phyloP scores from a whole-genome alignment of 2,888 invertebrate species.

The Aporophyla nigra region DNA sequence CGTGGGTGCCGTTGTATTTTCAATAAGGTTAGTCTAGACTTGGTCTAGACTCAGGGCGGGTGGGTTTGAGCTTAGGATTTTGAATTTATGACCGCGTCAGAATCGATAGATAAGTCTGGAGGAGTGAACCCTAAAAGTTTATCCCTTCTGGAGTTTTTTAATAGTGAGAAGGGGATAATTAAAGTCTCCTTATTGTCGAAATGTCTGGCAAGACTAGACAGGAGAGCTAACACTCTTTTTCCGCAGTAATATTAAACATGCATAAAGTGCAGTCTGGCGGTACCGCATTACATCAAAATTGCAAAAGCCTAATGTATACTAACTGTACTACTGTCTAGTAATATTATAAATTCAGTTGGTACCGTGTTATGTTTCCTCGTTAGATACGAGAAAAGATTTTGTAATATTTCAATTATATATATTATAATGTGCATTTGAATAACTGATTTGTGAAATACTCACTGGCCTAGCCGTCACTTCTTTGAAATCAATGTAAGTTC shows the following conservation, averaged over 20 bases:
- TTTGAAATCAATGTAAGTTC: neutral
- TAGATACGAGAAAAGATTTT: conserved; percentile 21
- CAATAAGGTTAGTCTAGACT: conserved; percentile 85
- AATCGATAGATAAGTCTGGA: conserved; percentile 70
- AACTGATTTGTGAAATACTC: conserved; percentile 8
- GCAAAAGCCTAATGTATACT: conserved; percentile 39
- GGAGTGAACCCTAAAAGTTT: conserved; percentile 37
- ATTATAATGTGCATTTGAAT: neutral
- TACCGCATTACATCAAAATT: conserved; percentile 57
- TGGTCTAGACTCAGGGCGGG: conserved; percentile 82
- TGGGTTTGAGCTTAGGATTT: conserved; percentile 59
- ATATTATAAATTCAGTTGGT: conserved; percentile 30
- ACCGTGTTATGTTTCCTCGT: conserved; percentile 38
- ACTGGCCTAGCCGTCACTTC: neutral
- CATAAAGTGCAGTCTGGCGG: conserved; percentile 61
- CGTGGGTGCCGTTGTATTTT: conserved; percentile 67
- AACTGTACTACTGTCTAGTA: conserved; percentile 11
- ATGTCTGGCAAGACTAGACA: conserved; percentile 33
- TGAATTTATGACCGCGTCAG: conserved; percentile 61
- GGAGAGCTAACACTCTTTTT: conserved; percentile 13
- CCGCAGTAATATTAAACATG: conserved; percentile 68
- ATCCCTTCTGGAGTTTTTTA: conserved; percentile 11
- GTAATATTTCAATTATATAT: conserved; percentile 12
- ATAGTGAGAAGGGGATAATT: conserved; percentile 27
- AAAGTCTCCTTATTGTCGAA: conserved; percentile 11